Percentiles rank a stretch among this genome's conserved stretches.
phyloP scores from a whole-genome alignment of 2,113 vertebrate species.

The Fregetta grallaria region DNA sequence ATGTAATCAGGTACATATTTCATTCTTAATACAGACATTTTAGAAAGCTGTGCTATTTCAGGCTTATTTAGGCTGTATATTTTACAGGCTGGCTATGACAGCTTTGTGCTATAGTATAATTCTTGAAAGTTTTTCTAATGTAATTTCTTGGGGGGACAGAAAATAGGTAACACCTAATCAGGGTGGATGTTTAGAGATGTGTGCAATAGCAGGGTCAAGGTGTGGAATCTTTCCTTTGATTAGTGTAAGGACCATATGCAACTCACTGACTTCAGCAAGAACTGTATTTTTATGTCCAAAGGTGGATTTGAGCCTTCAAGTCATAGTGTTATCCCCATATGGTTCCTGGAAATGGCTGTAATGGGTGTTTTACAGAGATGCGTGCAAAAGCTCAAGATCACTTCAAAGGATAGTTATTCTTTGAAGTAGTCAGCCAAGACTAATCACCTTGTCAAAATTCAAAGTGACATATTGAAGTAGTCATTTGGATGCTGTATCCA shows the following conservation, averaged over 20 bases:
- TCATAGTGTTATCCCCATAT: background rate
- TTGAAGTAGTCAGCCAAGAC: conserved; percentile 39
- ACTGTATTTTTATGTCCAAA: background rate
- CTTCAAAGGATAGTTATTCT: conserved; percentile 29
- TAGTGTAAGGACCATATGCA: background rate
- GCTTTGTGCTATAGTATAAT: background rate
- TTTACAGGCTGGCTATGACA: background rate
- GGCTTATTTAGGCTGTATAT: background rate
- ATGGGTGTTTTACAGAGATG: background rate
- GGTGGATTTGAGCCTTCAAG: background rate
- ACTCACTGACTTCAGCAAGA: background rate
- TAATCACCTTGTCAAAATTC: conserved; percentile 12
- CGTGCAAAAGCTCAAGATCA: conserved; percentile 3
- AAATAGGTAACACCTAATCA: background rate
- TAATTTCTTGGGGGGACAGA: background rate
- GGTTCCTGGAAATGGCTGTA: background rate
- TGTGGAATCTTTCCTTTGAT: background rate
- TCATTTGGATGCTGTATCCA: conserved; percentile 22
- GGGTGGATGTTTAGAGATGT: background rate
- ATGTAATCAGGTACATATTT: background rate
- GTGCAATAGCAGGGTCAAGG: background rate
- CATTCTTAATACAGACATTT: background rate
- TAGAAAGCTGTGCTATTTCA: background rate
- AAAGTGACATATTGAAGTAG: background rate
- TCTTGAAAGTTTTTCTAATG: background rate